phyloP scores from a whole-genome alignment of 2,797 vertebrate species.

The Girardinus metallicus region DNA sequence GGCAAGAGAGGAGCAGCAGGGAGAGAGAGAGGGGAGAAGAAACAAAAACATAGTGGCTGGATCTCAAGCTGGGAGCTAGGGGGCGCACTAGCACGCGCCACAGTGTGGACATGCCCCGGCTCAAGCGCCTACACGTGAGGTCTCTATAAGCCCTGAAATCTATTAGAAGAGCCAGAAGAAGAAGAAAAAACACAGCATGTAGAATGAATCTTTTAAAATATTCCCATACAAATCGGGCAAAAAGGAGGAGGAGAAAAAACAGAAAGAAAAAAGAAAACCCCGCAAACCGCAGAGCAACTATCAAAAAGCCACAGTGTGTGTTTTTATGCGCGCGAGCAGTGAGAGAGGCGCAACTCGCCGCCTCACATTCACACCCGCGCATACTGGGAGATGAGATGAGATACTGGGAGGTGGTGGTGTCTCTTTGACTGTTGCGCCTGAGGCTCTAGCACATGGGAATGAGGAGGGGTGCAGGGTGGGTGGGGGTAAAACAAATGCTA shows the following conservation, averaged over 20 bases:
- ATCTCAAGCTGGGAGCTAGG: slow-evolving; percentile 66
- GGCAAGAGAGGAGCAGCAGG: slow-evolving; percentile 75
- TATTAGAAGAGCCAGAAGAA: slow-evolving; percentile 27
- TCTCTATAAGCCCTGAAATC: slow-evolving; percentile 38
- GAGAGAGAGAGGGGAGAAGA: background rate
- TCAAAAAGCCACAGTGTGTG: slow-evolving; percentile 53
- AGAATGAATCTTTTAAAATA: slow-evolving; percentile 29
- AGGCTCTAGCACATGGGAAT: slow-evolving; percentile 75
- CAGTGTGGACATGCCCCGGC: slow-evolving; percentile 36
- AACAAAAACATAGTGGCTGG: background rate
- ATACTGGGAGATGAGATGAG: slow-evolving; percentile 72
- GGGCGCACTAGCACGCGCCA: slow-evolving; percentile 69
- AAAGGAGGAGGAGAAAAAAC: background rate
- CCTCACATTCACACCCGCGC: slow-evolving; percentile 62
- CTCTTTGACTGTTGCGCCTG: slow-evolving; percentile 76
- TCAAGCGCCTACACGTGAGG: slow-evolving; percentile 31
- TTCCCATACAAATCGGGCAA: slow-evolving; percentile 26
- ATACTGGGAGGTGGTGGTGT: slow-evolving; percentile 71
- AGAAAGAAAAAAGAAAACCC: slow-evolving; percentile 1
- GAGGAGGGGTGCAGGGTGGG: slow-evolving; percentile 62
- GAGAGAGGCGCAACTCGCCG: slow-evolving; percentile 46
- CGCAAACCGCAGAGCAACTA: slow-evolving; percentile 32
- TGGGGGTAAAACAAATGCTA: slow-evolving; percentile 78
- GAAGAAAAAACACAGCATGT: slow-evolving; percentile 6
- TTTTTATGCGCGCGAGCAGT: slow-evolving; percentile 27